Conservation (phyloP, 2,797 vertebrate genomes). For the Calcarius lapponicus region DNA sequence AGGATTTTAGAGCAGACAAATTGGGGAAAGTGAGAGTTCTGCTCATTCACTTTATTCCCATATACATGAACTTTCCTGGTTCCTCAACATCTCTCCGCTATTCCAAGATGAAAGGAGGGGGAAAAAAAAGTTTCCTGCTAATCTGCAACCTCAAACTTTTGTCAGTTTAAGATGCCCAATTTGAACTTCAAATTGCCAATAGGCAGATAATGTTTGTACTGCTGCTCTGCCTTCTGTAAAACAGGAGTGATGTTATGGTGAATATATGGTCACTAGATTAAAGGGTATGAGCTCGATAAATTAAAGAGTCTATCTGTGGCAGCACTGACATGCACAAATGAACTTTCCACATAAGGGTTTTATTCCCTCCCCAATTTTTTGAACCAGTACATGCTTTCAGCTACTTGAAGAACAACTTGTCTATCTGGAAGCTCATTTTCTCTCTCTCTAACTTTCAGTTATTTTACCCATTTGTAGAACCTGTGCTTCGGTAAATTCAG, state of each 20-base stretch:
- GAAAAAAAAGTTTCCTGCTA: background rate
- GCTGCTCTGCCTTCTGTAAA: background rate
- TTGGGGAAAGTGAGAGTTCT: background rate
- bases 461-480: background rate
- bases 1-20: background rate
- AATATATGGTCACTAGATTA: background rate
- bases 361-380: background rate
- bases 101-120: background rate
- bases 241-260: background rate
- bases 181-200: background rate
- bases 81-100: background rate
- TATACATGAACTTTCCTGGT: background rate
- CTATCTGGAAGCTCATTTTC: background rate
- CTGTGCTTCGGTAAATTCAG: background rate
- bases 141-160: background rate
- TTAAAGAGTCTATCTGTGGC: background rate
- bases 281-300: background rate
- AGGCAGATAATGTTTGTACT: background rate
- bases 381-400: background rate
- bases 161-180: background rate
- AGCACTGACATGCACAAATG: background rate
- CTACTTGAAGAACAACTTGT: background rate
- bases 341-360: background rate
- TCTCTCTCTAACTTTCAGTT: background rate
- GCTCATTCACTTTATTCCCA: background rate